Conservation (phyloP, 2,888 invertebrate genomes). For the Clanis bilineata region DNA sequence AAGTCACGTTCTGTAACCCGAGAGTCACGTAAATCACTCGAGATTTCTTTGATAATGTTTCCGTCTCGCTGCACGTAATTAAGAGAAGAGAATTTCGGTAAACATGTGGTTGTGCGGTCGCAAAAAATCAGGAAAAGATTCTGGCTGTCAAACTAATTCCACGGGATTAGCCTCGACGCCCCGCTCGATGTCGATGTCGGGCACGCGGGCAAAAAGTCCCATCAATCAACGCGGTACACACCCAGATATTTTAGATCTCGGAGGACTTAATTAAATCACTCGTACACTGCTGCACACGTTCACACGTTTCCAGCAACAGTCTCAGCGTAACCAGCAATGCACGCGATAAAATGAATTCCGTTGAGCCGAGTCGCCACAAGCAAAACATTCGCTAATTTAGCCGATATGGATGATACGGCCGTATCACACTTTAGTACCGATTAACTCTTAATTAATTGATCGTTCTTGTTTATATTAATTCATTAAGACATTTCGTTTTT, state of each 20-base stretch:
- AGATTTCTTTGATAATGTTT: slow-evolving; percentile 48
- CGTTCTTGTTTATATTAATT: slow-evolving; percentile 50
- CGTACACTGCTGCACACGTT: background rate
- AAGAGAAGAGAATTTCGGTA: slow-evolving; percentile 56
- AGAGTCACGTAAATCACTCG: slow-evolving; percentile 28
- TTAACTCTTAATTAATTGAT: slow-evolving; percentile 51
- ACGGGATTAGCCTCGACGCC: slow-evolving; percentile 54
- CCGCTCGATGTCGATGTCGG: slow-evolving; percentile 33
- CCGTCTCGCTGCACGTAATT: slow-evolving; percentile 74
- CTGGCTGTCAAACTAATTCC: slow-evolving; percentile 76
- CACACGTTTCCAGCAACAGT: background rate
- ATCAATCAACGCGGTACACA: slow-evolving; percentile 56
- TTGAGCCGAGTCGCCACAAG: slow-evolving; percentile 39
- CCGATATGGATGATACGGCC: slow-evolving; percentile 44
- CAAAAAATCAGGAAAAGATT: slow-evolving; percentile 75
- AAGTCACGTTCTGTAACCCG: slow-evolving; percentile 13
- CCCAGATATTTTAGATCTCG: slow-evolving; percentile 1
- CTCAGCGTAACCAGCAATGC: slow-evolving; percentile 27
- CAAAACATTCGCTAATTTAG: slow-evolving; percentile 49
- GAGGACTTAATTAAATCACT: slow-evolving; percentile 1
- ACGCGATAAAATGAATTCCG: slow-evolving; percentile 19
- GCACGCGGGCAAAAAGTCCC: slow-evolving; percentile 72
- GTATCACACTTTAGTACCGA: slow-evolving; percentile 48
- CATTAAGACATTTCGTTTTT: slow-evolving; percentile 29
- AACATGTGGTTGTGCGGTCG: slow-evolving; percentile 66